These are phyloP conservation scores for Drosophila flavopinicola DNA, from an alignment of 2,888 invertebrate species.

Conservation along the genomic window DNA sequence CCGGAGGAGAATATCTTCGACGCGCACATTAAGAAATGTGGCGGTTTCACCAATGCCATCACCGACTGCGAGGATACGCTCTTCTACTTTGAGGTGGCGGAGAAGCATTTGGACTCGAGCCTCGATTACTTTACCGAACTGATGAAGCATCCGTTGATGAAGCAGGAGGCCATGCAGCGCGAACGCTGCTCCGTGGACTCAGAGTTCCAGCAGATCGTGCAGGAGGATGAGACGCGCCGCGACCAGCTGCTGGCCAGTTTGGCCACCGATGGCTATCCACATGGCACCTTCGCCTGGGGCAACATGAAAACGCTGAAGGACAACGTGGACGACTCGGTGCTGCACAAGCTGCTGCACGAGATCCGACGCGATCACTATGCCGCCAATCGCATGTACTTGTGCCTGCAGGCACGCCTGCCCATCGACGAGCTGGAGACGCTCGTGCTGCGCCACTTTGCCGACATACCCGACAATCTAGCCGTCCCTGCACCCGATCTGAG, in stretches of 20 bases:
- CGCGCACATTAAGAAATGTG: slow-evolving; percentile 91
- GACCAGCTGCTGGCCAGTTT: slow-evolving; percentile 91
- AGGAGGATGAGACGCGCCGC: slow-evolving; percentile 90
- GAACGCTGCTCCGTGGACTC: slow-evolving; percentile 95
- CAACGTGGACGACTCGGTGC: slow-evolving; percentile 87
- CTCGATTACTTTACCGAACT: slow-evolving; percentile 95
- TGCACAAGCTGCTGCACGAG: slow-evolving; percentile 89
- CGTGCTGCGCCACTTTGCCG: slow-evolving; percentile 87
- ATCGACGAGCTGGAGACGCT: slow-evolving; percentile 83
- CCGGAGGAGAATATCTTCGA: slow-evolving; percentile 95
- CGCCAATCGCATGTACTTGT: slow-evolving; percentile 94
- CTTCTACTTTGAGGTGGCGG: slow-evolving; percentile 95
- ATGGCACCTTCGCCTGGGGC: slow-evolving; percentile 92
- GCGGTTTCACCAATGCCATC: slow-evolving; percentile 94
- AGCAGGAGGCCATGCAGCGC: slow-evolving; percentile 92
- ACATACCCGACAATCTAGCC: slow-evolving; percentile 88
- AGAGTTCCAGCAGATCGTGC: slow-evolving; percentile 92
- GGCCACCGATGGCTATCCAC: slow-evolving; percentile 89
- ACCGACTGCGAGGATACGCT: slow-evolving; percentile 95
- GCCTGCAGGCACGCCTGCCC: slow-evolving; percentile 88
- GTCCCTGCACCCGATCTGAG: slow-evolving; percentile 88
- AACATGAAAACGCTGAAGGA: slow-evolving; percentile 90
- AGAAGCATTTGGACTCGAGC: slow-evolving; percentile 90
- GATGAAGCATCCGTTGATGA: slow-evolving; percentile 94
- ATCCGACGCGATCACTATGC: slow-evolving; percentile 92